Evolutionary conservation across 1,140 invertebrate species (phyloP), one percentile per base, ranked within the genome.

Genomic region (Tetramorium simillimum): DNA sequence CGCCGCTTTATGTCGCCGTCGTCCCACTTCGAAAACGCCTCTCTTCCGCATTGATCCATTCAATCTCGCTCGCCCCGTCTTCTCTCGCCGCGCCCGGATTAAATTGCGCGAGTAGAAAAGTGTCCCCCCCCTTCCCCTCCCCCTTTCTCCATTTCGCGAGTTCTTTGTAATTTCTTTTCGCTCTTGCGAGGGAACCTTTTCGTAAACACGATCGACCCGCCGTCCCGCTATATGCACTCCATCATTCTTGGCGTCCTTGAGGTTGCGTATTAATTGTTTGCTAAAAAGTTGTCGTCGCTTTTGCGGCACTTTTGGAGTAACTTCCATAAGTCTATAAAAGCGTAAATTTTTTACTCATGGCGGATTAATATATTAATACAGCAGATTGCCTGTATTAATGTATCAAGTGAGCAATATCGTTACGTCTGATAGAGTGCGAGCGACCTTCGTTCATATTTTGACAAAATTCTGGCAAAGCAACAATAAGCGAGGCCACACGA

Each of bases 31-130:
- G 85, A 69, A 67, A 82, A 86, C 70, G 81, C 56, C 58, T 63
- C 58, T 85, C 82, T 78, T 78, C 49, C 82, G 60, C 82, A 84
- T 84, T 84, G 80, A 84, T 84, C 80, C 69, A 56, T 84, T 84
- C 69, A 75, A 75, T 84, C 67, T 84, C 80, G 37, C 77, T 16
- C 6, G 9, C 37, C 80, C 24, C 40, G 67, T 43, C 51, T 56
- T 24, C 65, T 67, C 65, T 82, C 53, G 56, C 33, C 53, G 37
- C 67, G 24, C 51, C 12, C 53, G 51, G 80, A 84, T 84, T 84
- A 84, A 84, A 84, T 84, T 46, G 80, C 53, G 24, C 69, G 80
- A 58, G 53, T 60, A 56, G 69, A 84, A 84, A 75, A 60, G 69
- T 43, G 56, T 60, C 62, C 37, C 28, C 63, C 63, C 37, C n/a